These are phyloP conservation scores for Tribolium madens DNA, from an alignment of 1,140 invertebrate species.

Conservation along the genomic window DNA sequence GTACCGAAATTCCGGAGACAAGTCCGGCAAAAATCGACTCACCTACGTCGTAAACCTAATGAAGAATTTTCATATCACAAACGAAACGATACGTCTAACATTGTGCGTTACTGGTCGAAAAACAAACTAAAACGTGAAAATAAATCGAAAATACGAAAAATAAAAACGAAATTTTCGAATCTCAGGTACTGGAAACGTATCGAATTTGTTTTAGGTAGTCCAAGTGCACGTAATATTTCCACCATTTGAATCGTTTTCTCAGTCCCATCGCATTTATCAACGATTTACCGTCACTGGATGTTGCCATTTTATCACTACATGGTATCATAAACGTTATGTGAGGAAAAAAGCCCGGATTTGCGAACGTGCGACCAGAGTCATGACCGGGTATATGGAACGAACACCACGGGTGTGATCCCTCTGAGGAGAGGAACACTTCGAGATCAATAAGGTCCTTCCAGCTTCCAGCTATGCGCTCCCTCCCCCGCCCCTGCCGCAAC, in stretches of 20 bases:
- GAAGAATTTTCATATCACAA: constrained; percentile 46
- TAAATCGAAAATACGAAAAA: background rate
- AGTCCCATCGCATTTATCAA: constrained; percentile 54
- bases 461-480: constrained; percentile 54
- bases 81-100: constrained; percentile 55
- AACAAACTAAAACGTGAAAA: constrained; percentile 36
- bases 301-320: constrained; percentile 53
- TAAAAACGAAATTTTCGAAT: constrained; percentile 41
- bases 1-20: background rate
- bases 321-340: constrained; percentile 1
- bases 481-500: constrained; percentile 44
- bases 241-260: constrained; percentile 60
- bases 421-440: constrained; percentile 54
- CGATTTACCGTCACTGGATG: constrained; percentile 54
- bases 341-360: background rate
- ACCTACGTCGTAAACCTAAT: constrained; percentile 28
- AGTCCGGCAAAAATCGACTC: background rate
- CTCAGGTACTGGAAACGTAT: constrained; percentile 52
- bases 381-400: constrained; percentile 20
- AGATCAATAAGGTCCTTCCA: constrained; percentile 61
- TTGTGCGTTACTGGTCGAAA: constrained; percentile 55
- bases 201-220: constrained; percentile 53
- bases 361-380: constrained; percentile 1
- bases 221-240: constrained; percentile 58
- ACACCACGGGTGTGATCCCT: constrained; percentile 55